phyloP scores from a whole-genome alignment of 2,888 invertebrate species.

The Thymelicus sylvestris region DNA sequence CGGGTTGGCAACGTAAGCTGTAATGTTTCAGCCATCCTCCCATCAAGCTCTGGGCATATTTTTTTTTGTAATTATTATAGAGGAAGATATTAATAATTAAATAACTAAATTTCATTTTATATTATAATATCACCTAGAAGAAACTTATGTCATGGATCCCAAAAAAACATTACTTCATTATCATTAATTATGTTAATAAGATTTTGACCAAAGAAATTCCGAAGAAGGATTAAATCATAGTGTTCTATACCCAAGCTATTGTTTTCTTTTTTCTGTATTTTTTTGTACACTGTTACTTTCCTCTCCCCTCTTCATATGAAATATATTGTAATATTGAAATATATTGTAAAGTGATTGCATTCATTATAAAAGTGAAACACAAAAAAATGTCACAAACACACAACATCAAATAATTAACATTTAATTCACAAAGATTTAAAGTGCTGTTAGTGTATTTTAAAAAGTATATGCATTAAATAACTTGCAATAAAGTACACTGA shows the following conservation, averaged over 20 bases:
- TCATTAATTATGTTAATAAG: background rate
- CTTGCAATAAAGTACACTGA: too few relatives aligned
- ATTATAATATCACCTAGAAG: slow-evolving; percentile 4
- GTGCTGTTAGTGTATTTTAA: background rate
- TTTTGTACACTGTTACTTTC: background rate
- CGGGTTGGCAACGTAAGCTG: slow-evolving; percentile 95
- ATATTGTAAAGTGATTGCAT: background rate
- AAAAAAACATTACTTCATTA: background rate
- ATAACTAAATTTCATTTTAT: background rate
- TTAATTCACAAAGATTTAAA: background rate
- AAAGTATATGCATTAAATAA: background rate
- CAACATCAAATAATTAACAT: background rate
- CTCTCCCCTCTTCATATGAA: background rate
- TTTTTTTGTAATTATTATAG: slow-evolving; percentile 58
- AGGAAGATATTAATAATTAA: background rate
- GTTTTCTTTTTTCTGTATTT: background rate
- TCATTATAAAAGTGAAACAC: background rate
- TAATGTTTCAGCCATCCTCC: slow-evolving; percentile 96
- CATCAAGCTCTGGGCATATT: slow-evolving; percentile 89
- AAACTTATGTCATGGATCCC: background rate
- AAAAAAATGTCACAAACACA: slow-evolving; percentile 1
- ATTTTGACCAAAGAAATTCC: background rate
- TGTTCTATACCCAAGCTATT: background rate
- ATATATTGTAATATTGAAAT: background rate
- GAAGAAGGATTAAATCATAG: background rate